Percentiles rank a stretch among this genome's conserved stretches.
Conservation (phyloP, 2,888 invertebrate species). For the Philaethria dido region DNA sequence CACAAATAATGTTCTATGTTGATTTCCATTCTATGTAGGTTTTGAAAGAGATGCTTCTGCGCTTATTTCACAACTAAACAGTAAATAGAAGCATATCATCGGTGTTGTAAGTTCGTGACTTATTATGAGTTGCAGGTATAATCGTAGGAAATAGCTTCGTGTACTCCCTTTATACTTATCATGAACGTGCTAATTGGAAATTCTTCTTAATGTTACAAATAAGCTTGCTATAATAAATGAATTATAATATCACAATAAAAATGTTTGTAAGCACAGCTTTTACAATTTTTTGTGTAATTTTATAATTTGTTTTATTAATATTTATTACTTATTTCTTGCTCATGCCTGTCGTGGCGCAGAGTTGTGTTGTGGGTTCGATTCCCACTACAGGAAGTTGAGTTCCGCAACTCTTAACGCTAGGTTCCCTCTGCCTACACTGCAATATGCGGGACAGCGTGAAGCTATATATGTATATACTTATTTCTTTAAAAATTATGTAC, state of each 20-base stretch:
- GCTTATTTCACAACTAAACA: slow-evolving; percentile 37
- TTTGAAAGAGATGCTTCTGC: slow-evolving; percentile 38
- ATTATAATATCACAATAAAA: background rate
- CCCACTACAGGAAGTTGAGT: too few relatives aligned
- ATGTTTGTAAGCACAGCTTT: background rate
- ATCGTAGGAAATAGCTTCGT: slow-evolving; percentile 36
- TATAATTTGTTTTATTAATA: too few relatives aligned
- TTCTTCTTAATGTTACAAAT: slow-evolving; percentile 16
- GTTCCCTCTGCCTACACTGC: too few relatives aligned
- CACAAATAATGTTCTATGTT: background rate
- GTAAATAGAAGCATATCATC: slow-evolving; percentile 56
- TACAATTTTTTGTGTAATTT: background rate
- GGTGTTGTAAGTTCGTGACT: slow-evolving; percentile 68
- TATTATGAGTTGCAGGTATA: slow-evolving; percentile 49
- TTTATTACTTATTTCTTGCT: too few relatives aligned
- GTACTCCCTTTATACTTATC: slow-evolving; percentile 29
- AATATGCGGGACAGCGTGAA: too few relatives aligned
- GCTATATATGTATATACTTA: too few relatives aligned
- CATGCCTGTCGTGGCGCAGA: too few relatives aligned
- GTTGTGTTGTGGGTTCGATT: too few relatives aligned
- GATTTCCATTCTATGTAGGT: slow-evolving; percentile 17
- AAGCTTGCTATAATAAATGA: background rate
- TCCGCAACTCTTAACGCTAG: too few relatives aligned
- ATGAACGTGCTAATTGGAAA: slow-evolving; percentile 34
- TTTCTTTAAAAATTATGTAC: too few relatives aligned